Evolutionary conservation across 2,113 vertebrate genomes (phyloP).

Genomic region (Oxyruncus cristatus): DNA sequence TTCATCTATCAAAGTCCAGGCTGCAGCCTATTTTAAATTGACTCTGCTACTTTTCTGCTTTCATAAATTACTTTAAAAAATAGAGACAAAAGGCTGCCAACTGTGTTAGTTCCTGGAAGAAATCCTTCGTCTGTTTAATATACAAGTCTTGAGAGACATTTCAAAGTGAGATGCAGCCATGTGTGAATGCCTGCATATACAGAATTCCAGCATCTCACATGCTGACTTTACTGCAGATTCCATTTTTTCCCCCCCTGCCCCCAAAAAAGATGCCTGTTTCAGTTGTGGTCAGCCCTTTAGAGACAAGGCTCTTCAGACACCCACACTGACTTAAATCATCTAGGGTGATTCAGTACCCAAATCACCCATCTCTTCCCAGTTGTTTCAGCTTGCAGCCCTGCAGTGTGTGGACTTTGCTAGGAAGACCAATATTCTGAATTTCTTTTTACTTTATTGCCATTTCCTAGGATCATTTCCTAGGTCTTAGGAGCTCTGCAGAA

Average conservation of each 20-base stretch:
- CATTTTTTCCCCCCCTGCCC: too few species aligned
- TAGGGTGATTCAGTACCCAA: neutral
- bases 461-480: neutral
- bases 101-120: constrained; percentile 42
- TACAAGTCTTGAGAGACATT: constrained; percentile 32
- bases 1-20: constrained; percentile 62
- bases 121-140: constrained; percentile 45
- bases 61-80: constrained; percentile 59
- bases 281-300: neutral
- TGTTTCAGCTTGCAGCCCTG: neutral
- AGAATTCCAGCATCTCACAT: neutral
- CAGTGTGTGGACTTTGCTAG: neutral
- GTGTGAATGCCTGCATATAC: constrained; percentile 14
- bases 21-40: constrained; percentile 48
- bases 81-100: constrained; percentile 54
- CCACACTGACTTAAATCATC: too few species aligned
- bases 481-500: neutral
- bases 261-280: neutral
- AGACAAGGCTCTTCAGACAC: neutral
- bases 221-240: neutral
- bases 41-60: constrained; percentile 38
- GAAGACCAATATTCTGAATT: neutral
- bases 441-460: neutral
- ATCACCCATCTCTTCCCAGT: neutral
- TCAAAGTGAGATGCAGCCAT: constrained; percentile 43